Evolutionary conservation across 35 echinoderm and acorn worm species (phyloP).

Genomic region (Ophioderma brevispina): DNA sequence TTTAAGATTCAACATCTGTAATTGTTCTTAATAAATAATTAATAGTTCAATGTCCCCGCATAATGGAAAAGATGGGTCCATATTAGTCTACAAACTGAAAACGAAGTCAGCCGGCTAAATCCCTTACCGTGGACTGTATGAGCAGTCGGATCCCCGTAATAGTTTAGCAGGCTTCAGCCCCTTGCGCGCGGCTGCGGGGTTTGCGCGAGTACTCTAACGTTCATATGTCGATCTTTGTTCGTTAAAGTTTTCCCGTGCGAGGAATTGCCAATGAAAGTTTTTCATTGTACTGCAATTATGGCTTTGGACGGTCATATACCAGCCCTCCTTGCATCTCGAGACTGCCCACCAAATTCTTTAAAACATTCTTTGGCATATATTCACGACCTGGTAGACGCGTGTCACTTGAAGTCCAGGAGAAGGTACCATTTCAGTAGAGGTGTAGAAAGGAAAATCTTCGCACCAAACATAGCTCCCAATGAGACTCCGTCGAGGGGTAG

Average conservation of each 20-base stretch:
- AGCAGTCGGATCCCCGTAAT: too few species aligned
- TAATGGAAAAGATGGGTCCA: too few species aligned
- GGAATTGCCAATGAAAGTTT: slow-evolving; percentile 4
- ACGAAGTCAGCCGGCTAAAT: too few species aligned
- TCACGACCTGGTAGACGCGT: slow-evolving; percentile 2
- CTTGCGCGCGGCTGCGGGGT: too few species aligned
- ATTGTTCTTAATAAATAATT: too few species aligned
- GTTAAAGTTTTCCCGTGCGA: slow-evolving; percentile 38
- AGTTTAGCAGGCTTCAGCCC: too few species aligned
- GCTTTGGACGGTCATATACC: not conserved
- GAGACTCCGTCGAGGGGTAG: not conserved
- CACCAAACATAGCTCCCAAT: slow-evolving; percentile 20
- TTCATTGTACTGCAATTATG: not conserved
- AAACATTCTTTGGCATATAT: slow-evolving; percentile 11
- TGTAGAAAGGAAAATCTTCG: slow-evolving; percentile 9
- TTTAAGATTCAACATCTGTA: too few species aligned
- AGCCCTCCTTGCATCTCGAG: not conserved
- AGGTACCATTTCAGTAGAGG: slow-evolving; percentile 45
- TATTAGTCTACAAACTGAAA: too few species aligned
- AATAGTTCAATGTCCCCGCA: too few species aligned
- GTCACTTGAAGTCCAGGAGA: not conserved
- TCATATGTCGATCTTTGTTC: too few species aligned
- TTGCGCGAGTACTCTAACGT: too few species aligned
- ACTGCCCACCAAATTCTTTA: slow-evolving; percentile 21
- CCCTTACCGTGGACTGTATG: too few species aligned